A percentile compares a stretch with the other conserved stretches of the same genome.
Conservation (phyloP, 2,888 invertebrate species). For the Polydesmus complanatus region DNA sequence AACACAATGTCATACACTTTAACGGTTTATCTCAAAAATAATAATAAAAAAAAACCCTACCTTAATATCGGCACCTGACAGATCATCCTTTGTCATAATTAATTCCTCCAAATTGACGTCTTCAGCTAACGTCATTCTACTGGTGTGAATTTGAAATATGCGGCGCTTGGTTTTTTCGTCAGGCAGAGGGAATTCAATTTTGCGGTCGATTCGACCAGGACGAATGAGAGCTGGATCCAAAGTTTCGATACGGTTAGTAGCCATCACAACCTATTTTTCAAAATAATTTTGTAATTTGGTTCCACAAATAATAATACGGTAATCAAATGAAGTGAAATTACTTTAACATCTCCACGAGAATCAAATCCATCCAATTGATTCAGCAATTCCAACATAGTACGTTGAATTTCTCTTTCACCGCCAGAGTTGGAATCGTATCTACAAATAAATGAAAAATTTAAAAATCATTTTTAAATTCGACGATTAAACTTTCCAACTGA, state of each 20-base stretch:
- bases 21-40: not conserved
- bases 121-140: constrained; percentile 93
- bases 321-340: constrained; percentile 29
- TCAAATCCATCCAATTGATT: constrained; percentile 98
- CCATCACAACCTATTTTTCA: constrained; percentile 82
- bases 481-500: not conserved
- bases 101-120: constrained; percentile 95
- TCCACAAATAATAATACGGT: not conserved
- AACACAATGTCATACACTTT: too few species aligned
- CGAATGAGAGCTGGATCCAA: constrained; percentile 95
- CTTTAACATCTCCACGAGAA: constrained; percentile 90
- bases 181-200: constrained; percentile 97
- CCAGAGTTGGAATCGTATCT: constrained; percentile 98
- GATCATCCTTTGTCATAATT: constrained; percentile 98
- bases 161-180: constrained; percentile 96
- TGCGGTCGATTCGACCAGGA: constrained; percentile 96
- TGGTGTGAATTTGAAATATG: constrained; percentile 96
- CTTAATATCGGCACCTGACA: constrained; percentile 94
- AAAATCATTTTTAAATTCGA: not conserved
- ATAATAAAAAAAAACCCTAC: constrained; percentile 26
- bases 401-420: constrained; percentile 96
- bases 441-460: constrained; percentile 6
- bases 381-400: constrained; percentile 96
- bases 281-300: constrained; percentile 1
- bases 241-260: constrained; percentile 95